Evolutionary conservation across 2,888 invertebrate genomes (phyloP).

Genomic region (Isotomurus palustris): DNA sequence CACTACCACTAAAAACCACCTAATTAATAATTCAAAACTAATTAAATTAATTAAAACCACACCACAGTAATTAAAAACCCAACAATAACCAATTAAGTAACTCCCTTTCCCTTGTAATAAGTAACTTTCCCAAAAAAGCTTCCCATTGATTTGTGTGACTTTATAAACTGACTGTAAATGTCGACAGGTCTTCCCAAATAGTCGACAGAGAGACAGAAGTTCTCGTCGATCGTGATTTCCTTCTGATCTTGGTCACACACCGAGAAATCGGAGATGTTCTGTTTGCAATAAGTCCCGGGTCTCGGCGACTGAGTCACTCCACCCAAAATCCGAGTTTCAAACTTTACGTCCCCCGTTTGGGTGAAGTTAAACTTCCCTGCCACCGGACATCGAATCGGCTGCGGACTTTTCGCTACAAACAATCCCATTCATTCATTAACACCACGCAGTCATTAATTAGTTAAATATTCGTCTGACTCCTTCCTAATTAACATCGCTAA

Average conservation of each 20-base stretch:
- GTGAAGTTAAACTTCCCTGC: conserved; percentile 94
- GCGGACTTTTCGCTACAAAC: conserved; percentile 70
- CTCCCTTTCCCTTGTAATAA: too few relatives aligned
- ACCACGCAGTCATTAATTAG: too few relatives aligned
- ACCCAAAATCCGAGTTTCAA: conserved; percentile 90
- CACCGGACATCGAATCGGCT: conserved; percentile 88
- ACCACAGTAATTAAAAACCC: too few relatives aligned
- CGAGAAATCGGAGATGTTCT: conserved; percentile 90
- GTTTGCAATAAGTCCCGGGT: conserved; percentile 84
- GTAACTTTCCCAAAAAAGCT: too few relatives aligned
- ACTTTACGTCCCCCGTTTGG: conserved; percentile 82
- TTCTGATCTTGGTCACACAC: conserved; percentile 94
- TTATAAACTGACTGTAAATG: conserved; percentile 67
- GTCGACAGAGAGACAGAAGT: conserved; percentile 94
- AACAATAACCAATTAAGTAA: neutral
- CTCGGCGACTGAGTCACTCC: conserved; percentile 91
- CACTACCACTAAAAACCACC: too few relatives aligned
- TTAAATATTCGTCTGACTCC: too few relatives aligned
- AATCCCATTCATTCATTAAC: neutral
- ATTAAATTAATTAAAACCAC: too few relatives aligned
- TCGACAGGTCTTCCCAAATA: conserved; percentile 90
- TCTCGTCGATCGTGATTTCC: conserved; percentile 88
- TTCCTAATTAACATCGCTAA: too few relatives aligned
- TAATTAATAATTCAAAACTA: too few relatives aligned
- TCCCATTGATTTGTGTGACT: too few relatives aligned